A percentile compares a stretch with the other conserved stretches of the same genome.
Conservation (phyloP, 1,140 invertebrate species). For the Cyphomyrmex costatus region DNA sequence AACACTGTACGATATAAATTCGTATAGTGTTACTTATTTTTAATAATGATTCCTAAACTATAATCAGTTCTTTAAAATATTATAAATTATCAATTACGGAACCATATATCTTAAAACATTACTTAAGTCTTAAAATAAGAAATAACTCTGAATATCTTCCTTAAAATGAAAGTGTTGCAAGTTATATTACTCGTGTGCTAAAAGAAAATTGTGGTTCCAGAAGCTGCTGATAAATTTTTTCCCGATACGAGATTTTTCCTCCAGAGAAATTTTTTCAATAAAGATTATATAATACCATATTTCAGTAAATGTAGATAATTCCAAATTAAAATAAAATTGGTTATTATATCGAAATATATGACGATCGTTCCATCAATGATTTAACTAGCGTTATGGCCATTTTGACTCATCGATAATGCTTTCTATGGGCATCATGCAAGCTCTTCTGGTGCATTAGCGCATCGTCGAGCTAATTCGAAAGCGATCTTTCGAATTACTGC, state of each 20-base stretch:
- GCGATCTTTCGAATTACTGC: constrained; percentile 67
- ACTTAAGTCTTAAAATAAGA: too few species aligned
- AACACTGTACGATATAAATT: too few species aligned
- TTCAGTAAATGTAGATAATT: neutral
- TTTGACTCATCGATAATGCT: constrained; percentile 26
- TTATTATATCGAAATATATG: neutral
- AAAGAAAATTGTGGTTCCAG: too few species aligned
- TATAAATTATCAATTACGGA: too few species aligned
- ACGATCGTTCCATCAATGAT: constrained; percentile 1
- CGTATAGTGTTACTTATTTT: too few species aligned
- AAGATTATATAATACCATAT: neutral
- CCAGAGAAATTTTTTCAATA: too few species aligned
- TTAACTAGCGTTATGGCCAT: neutral
- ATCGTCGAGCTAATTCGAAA: constrained; percentile 63
- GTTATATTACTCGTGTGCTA: neutral
- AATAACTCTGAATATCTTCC: too few species aligned
- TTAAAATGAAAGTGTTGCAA: neutral
- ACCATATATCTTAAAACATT: too few species aligned
- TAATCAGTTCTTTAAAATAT: too few species aligned
- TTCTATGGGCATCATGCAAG: constrained; percentile 2
- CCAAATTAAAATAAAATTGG: neutral
- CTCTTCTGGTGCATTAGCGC: constrained; percentile 20
- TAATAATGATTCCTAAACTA: neutral
- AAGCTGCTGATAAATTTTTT: neutral
- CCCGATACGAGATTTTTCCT: neutral